phyloP scores from a whole-genome alignment of 2,888 invertebrate species.

The Heliconius aoede region DNA sequence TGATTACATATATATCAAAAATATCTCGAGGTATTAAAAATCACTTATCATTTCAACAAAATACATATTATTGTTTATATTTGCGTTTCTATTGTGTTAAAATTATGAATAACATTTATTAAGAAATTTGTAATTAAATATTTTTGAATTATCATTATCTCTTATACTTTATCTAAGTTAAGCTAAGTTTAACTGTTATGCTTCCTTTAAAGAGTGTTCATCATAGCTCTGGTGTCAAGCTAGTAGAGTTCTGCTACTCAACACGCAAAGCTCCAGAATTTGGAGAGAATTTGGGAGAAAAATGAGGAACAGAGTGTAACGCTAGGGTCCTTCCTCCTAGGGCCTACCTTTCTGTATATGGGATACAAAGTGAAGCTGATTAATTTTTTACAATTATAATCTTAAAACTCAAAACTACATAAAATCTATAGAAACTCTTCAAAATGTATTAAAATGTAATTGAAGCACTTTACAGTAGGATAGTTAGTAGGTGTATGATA shows the following conservation, averaged over 20 bases:
- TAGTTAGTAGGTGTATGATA: not conserved
- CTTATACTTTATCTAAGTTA: not conserved
- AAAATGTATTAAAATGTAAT: not conserved
- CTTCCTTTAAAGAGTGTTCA: too few relatives aligned
- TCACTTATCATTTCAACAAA: not conserved
- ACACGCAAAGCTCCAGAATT: too few relatives aligned
- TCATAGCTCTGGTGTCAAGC: too few relatives aligned
- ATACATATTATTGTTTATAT: not conserved
- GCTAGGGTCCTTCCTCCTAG: too few relatives aligned
- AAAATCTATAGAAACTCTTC: not conserved
- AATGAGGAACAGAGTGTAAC: too few relatives aligned
- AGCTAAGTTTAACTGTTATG: not conserved
- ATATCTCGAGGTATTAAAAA: not conserved
- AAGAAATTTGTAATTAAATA: not conserved
- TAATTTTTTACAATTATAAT: too few relatives aligned
- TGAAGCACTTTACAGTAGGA: not conserved
- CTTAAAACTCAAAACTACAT: too few relatives aligned
- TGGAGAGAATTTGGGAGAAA: too few relatives aligned
- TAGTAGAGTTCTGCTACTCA: too few relatives aligned
- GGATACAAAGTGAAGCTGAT: too few relatives aligned
- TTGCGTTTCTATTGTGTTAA: not conserved
- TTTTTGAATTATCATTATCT: not conserved
- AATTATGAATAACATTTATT: too few relatives aligned
- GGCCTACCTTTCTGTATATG: too few relatives aligned
- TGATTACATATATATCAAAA: not conserved